Conservation (phyloP, 2,888 invertebrate genomes). For the Thyatira batis region DNA sequence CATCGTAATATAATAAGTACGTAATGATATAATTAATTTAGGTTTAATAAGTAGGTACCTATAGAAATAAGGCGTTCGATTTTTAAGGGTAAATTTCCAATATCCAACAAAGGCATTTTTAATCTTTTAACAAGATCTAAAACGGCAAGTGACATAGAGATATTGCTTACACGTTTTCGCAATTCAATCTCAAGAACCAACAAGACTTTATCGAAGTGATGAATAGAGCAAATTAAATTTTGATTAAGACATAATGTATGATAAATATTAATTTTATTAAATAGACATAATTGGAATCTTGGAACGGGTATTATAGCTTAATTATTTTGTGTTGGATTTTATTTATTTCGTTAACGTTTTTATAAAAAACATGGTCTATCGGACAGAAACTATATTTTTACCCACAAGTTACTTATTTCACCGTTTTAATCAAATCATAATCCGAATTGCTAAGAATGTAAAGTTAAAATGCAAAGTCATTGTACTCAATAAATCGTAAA, state of each 20-base stretch:
- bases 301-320: neutral
- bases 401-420: too few species aligned
- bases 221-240: neutral
- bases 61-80: too few species aligned
- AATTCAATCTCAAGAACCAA: slow-evolving; percentile 29
- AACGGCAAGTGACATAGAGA: slow-evolving; percentile 42
- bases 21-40: slow-evolving; percentile 27
- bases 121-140: neutral
- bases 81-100: too few species aligned
- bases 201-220: slow-evolving; percentile 1
- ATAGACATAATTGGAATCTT: neutral
- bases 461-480: neutral
- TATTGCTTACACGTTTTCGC: slow-evolving; percentile 59
- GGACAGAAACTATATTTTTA: too few species aligned
- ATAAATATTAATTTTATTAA: neutral
- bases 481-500: neutral
- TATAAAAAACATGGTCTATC: too few species aligned
- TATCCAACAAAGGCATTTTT: too few species aligned
- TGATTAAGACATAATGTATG: slow-evolving; percentile 9
- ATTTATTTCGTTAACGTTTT: neutral
- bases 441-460: too few species aligned
- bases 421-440: too few species aligned
- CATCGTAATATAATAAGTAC: slow-evolving; percentile 29
- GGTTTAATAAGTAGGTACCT: too few species aligned
- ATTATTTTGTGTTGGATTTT: neutral